Percentiles rank a stretch among this genome's conserved stretches.
Evolutionary conservation across 1,140 invertebrate genomes (phyloP).

Genomic region (Acromyrmex echinatior): DNA sequence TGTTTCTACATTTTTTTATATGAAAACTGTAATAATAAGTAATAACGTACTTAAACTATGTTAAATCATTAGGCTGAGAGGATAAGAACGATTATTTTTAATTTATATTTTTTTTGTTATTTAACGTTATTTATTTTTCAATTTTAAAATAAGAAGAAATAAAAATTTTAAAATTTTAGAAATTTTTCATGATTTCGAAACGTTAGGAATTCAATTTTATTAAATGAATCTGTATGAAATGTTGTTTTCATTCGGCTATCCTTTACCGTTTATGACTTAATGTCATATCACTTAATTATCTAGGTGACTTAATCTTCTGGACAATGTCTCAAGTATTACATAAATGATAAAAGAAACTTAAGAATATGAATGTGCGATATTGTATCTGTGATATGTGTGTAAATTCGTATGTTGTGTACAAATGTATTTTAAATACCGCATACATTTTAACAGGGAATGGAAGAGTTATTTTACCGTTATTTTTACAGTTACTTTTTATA

Average conservation of each 20-base stretch:
- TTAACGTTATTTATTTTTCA: constrained; percentile 34
- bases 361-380: neutral
- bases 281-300: constrained; percentile 16
- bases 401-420: constrained; percentile 36
- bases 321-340: constrained; percentile 29
- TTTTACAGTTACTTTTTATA: no score
- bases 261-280: neutral
- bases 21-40: neutral
- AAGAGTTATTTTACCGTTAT: no score
- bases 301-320: neutral
- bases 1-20: constrained; percentile 14
- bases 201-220: constrained; percentile 3
- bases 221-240: neutral
- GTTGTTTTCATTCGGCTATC: neutral
- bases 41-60: constrained; percentile 15
- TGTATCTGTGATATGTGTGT: constrained; percentile 49
- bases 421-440: constrained; percentile 20
- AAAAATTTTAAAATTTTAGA: constrained; percentile 10
- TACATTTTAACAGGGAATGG: neutral
- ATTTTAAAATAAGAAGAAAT: neutral
- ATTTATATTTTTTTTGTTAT: constrained; percentile 44
- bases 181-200: neutral
- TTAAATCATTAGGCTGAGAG: neutral
- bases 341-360: constrained; percentile 15
- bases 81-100: neutral